Conservation (phyloP, 2,797 vertebrate genomes). For the Sebastes steindachneri region DNA sequence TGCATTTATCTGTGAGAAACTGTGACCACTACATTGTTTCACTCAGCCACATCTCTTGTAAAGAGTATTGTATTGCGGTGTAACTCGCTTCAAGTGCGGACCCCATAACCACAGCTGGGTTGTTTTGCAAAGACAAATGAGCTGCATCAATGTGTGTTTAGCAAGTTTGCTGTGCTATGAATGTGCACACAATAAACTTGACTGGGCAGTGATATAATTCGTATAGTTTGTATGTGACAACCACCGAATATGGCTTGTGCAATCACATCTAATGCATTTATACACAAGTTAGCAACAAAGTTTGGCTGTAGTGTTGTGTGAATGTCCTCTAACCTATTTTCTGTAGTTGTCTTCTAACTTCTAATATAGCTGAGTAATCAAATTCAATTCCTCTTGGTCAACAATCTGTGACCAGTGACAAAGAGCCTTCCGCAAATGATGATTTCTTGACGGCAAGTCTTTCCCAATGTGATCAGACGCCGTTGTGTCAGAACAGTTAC, state of each 20-base stretch:
- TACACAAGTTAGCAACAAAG: background rate
- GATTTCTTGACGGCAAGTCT: background rate
- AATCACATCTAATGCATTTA: background rate
- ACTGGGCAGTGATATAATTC: accelerated
- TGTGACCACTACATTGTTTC: background rate
- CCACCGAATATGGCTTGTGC: background rate
- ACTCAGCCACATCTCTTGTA: background rate
- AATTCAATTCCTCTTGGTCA: slow-evolving; percentile 29
- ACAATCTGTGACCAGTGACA: slow-evolving; percentile 14
- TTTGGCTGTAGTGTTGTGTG: background rate
- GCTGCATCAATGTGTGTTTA: background rate
- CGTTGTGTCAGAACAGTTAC: background rate
- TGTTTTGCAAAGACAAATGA: background rate
- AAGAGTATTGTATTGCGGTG: background rate
- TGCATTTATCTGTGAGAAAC: slow-evolving; percentile 18
- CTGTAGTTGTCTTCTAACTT: background rate
- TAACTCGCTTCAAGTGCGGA: background rate
- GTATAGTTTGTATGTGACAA: background rate
- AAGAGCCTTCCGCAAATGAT: slow-evolving; percentile 37
- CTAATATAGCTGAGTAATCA: slow-evolving; percentile 45
- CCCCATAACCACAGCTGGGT: background rate
- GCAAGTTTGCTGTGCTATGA: background rate
- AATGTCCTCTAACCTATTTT: background rate
- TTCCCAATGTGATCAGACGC: background rate
- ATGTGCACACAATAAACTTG: background rate